phyloP scores from a whole-genome alignment of 2,888 invertebrate genomes.

The Malthinus seriepunctatus region DNA sequence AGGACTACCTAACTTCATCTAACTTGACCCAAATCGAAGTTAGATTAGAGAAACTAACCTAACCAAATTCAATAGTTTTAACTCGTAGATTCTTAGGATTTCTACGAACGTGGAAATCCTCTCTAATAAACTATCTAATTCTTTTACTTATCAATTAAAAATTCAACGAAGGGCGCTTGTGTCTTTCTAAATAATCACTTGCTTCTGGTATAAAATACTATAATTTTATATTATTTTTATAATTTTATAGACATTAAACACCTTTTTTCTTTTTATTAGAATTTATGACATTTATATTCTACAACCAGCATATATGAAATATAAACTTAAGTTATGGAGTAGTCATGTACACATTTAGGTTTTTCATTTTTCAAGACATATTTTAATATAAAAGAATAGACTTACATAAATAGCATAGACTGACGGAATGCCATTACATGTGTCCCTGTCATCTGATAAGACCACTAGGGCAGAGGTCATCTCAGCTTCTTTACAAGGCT shows the following conservation, averaged over 20 bases:
- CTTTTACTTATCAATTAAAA: too few species aligned
- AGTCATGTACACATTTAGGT: conserved; percentile 37
- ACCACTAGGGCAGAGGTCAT: conserved; percentile 47
- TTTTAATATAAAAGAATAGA: conserved; percentile 30
- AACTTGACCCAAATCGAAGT: too few species aligned
- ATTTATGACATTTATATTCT: conserved; percentile 35
- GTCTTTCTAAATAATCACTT: too few species aligned
- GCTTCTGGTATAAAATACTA: background rate
- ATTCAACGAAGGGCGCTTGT: too few species aligned
- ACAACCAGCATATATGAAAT: conserved; percentile 35
- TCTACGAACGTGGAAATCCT: too few species aligned
- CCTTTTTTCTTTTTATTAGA: conserved; percentile 8
- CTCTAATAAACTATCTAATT: too few species aligned
- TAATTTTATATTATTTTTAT: too few species aligned
- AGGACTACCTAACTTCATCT: too few species aligned
- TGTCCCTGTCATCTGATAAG: conserved; percentile 52
- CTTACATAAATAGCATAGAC: conserved; percentile 24
- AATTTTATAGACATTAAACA: background rate
- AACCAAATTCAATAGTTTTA: too few species aligned
- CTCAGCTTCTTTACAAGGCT: too few species aligned
- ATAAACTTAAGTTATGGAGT: conserved; percentile 41
- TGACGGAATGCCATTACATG: conserved; percentile 53
- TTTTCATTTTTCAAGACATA: conserved; percentile 22
- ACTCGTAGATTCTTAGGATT: too few species aligned
- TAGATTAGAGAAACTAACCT: too few species aligned